These are phyloP conservation scores for Passer montanus DNA, from an alignment of 2,113 vertebrate species.

Conservation along the genomic window DNA sequence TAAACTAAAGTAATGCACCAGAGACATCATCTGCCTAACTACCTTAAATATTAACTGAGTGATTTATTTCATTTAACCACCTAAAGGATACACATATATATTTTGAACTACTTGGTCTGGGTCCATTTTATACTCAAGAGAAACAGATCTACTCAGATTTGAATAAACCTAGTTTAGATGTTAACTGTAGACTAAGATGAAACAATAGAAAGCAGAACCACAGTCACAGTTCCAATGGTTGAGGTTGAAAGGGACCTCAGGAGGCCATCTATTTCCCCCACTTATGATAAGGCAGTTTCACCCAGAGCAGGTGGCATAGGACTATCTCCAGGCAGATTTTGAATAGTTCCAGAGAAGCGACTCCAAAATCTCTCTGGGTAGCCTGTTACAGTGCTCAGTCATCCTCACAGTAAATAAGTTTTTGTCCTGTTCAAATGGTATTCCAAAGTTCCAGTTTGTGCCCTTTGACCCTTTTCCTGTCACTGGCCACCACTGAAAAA, in stretches of 20 bases:
- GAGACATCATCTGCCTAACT: background rate
- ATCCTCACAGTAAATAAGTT: background rate
- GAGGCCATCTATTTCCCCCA: background rate
- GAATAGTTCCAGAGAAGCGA: background rate
- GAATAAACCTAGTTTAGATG: background rate
- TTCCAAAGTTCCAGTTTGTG: background rate
- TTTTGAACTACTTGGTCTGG: background rate
- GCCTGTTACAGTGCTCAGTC: background rate
- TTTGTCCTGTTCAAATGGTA: rapidly evolving
- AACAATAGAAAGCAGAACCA: background rate
- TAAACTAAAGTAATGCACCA: background rate
- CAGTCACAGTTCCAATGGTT: background rate
- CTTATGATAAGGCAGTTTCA: background rate
- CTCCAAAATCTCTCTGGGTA: background rate
- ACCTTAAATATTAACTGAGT: background rate
- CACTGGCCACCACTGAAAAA: background rate
- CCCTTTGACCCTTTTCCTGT: background rate
- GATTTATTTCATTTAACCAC: background rate
- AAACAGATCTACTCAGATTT: background rate
- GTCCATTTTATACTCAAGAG: background rate
- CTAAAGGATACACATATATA: background rate
- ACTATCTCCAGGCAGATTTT: background rate
- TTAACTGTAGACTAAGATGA: background rate
- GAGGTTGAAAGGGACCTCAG: background rate
- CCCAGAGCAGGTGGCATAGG: no score